phyloP scores from a whole-genome alignment of 2,797 vertebrate species.

The Loriculus beryllinus region DNA sequence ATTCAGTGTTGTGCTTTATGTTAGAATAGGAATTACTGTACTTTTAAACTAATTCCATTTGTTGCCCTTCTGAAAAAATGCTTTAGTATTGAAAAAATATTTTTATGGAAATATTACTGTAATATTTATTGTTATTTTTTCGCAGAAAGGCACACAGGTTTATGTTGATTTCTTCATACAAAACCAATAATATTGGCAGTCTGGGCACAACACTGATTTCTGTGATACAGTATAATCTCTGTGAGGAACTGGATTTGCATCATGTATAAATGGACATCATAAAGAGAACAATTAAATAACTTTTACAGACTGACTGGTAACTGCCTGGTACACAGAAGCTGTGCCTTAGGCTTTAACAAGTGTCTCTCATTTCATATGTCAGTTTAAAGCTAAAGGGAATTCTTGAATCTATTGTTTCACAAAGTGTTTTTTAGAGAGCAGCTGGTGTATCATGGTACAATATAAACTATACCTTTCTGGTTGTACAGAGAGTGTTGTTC shows the following conservation, averaged over 20 bases:
- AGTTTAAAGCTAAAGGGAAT: not conserved
- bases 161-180: not conserved
- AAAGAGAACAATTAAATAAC: not conserved
- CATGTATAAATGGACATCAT: not conserved
- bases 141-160: fast-evolving
- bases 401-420: not conserved
- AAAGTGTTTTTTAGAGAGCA: not conserved
- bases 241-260: not conserved
- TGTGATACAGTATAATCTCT: not conserved
- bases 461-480: not conserved
- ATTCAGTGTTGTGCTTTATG: not conserved
- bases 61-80: not conserved
- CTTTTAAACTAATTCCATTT: not conserved
- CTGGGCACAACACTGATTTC: not conserved
- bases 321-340: not conserved
- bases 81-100: not conserved
- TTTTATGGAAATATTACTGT: not conserved
- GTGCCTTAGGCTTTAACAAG: not conserved
- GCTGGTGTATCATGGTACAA: not conserved
- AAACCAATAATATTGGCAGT: not conserved
- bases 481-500: not conserved
- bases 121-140: not conserved
- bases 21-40: not conserved
- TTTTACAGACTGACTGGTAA: not conserved
- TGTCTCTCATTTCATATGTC: not conserved